Evolutionary conservation across 1,140 invertebrate genomes (phyloP), one percentile per base, ranked within the genome.

Genomic region (Druon quercuslanigerum): DNA sequence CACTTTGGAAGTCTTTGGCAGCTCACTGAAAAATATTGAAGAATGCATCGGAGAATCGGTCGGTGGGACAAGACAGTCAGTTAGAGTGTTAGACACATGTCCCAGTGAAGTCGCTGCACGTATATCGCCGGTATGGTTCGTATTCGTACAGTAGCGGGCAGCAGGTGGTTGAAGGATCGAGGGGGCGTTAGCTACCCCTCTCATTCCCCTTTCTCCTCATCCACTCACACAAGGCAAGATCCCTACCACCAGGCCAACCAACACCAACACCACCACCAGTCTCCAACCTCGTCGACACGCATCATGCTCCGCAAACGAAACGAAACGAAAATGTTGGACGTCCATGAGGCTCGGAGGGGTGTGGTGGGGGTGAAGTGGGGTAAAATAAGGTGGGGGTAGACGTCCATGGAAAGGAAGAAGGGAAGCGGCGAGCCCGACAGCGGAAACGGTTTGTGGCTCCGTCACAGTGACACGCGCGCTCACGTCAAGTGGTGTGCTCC

Each of bases 381-480:
- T 20, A 74, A 33, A 8, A 57, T 70, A 50, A 56, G 13, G 40
- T 46, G 72, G 50, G 74, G 56, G 74, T 78, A 40, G 74, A 72
- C 46, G 25, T 33, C 72, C 73, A 33, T 51, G 73, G 75, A 74
- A 76, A 82, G 81, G 74, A 78, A 86, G 84, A 86, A 84, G 84
- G 84, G 84, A 85, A 84, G 77, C 79, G 76, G 72, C 71, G 76
- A 82, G 83, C 88, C 83, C 83, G 78, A 81, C 78, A 90, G 89
- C 90, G 89, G 90, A 91, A 91, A 89, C 90, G 90, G 82, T 79
- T 79, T 81, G 86, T 81, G 84, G 83, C 87, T 83, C 87, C 85
- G 89, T 89, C 90, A 88, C 87, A 91, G 91, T 91, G 90, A 90
- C 90, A 91, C 89, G 88, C 91, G 90, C 87, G 88, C 87, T 90